Evolutionary conservation across 2,797 vertebrate genomes (phyloP), one percentile per base, ranked within the genome.

Genomic region (Rhinichthys osculus): DNA sequence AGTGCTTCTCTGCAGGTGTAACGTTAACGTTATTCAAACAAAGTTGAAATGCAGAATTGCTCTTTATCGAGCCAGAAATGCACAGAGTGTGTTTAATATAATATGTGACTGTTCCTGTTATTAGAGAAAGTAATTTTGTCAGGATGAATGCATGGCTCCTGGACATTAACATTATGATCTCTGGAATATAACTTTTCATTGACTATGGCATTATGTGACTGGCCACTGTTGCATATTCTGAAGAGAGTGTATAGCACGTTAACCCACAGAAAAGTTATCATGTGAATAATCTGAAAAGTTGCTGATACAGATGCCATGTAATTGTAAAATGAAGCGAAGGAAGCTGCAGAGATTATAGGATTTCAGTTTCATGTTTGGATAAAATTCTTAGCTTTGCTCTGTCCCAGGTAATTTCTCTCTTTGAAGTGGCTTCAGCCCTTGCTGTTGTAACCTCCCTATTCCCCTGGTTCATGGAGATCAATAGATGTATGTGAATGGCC

Each of bases 341-440:
- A 33, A 76, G 62, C 73, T 3, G 78, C 13, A n/a, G 66, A 47
- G 38, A 87, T 16, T 50, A 10, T 78, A 30, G 35, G 50, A 70
- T 62, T 79, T 66, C 17, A 66, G 10, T 27, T 79, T 79, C 9
- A 44, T 21, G 9, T 64, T 21, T 66, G 27, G 27, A 21, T 64
- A 44, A 1, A 11, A 40, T 7, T 27, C 2, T 23, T 80, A 50
- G 52, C 30, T 69, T 76, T 14, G 13, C 42, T 78, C 50, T 83
- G 76, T 78, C 69, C 52, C 30, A 85, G 13, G 72, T 79, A 38
- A 57, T 40, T 66, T 71, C 44, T 80, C 67, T 52, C 67, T 71
- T 78, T 81, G 77, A 80, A 84, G 62, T 81, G 70, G 47, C 35
- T 76, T 76, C 19, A 80, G 78, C 47, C 40, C 10, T 81, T 71